Percentiles rank a stretch among this genome's conserved stretches.
Evolutionary conservation across 2,888 invertebrate species (phyloP).

Genomic region (Rhagonycha fulva): DNA sequence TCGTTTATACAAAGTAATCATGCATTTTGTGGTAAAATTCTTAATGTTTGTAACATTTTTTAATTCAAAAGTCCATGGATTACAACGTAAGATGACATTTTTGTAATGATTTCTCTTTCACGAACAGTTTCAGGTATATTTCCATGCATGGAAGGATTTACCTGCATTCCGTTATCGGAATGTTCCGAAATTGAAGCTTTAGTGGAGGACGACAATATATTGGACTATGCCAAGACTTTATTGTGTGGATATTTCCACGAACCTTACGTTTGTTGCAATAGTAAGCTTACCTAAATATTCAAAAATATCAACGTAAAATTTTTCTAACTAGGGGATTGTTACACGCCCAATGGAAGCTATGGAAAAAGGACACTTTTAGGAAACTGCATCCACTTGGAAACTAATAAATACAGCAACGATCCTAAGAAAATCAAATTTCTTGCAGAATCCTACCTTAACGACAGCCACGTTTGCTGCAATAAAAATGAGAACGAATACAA

Average conservation of each 20-base stretch:
- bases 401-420: background rate
- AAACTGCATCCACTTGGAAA: constrained; percentile 5
- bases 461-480: constrained; percentile 20
- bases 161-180: constrained; percentile 17
- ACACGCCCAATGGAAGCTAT: constrained; percentile 18
- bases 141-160: background rate
- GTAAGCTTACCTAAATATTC: constrained; percentile 5
- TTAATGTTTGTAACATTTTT: background rate
- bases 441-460: constrained; percentile 6
- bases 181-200: constrained; percentile 8
- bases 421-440: constrained; percentile 7
- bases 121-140: background rate
- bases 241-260: constrained; percentile 21
- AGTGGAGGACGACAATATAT: background rate
- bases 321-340: constrained; percentile 10
- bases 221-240: constrained; percentile 5
- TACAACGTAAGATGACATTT: background rate
- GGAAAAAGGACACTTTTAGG: background rate
- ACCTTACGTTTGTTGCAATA: constrained; percentile 18
- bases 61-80: too few relatives aligned
- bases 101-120: background rate
- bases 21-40: background rate
- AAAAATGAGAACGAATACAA: constrained; percentile 7
- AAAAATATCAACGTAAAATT: background rate
- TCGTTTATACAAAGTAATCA: background rate